Conservation (phyloP, 2,113 vertebrate species). For the Lathamus discolor region DNA sequence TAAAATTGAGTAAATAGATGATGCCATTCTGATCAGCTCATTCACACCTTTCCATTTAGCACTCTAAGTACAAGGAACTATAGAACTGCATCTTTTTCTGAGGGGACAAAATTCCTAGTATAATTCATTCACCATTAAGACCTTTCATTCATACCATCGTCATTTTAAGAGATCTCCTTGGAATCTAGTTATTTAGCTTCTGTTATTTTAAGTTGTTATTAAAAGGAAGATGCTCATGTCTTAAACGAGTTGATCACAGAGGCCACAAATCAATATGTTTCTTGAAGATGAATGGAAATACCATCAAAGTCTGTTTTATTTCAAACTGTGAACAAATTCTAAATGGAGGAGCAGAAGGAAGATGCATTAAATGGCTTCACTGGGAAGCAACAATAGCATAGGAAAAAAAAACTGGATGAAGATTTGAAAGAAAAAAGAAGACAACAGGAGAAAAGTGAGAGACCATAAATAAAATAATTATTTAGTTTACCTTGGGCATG, state of each 20-base stretch:
- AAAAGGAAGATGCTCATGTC: background rate
- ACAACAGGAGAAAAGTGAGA: background rate
- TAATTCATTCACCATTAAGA: background rate
- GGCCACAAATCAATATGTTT: background rate
- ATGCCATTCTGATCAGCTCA: background rate
- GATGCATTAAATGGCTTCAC: background rate
- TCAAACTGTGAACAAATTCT: constrained; percentile 6
- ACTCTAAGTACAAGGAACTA: background rate
- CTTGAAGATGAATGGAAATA: constrained; percentile 27
- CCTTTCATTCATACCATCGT: background rate
- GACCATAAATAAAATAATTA: background rate
- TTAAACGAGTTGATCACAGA: background rate
- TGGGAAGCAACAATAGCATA: background rate
- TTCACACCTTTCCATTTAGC: background rate
- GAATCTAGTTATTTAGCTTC: background rate
- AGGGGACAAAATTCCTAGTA: background rate
- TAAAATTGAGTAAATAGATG: background rate
- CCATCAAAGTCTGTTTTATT: background rate
- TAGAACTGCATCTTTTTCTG: background rate
- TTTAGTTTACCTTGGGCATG: background rate
- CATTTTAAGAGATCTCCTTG: background rate
- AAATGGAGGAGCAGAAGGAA: constrained; percentile 4
- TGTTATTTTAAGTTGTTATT: background rate
- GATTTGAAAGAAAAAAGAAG: background rate
- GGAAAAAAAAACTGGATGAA: background rate